Evolutionary conservation across 2,888 invertebrate genomes (phyloP).

Genomic region (Bombylius major): DNA sequence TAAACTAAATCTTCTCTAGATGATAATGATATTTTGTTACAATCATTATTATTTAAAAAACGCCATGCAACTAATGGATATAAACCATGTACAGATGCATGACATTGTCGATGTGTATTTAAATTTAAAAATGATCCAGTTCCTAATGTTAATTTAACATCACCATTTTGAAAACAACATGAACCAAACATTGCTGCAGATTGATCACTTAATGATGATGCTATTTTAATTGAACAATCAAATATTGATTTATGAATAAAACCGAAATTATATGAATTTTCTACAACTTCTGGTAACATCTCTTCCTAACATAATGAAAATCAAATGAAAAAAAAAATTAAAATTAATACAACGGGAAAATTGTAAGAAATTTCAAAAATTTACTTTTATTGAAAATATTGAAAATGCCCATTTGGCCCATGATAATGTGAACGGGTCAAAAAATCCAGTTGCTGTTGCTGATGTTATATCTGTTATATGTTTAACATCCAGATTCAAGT

Average conservation of each 20-base stretch:
- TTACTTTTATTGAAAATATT: slow-evolving; percentile 11
- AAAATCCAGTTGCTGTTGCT: slow-evolving; percentile 84
- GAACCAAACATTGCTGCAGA: slow-evolving; percentile 82
- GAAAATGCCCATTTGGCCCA: slow-evolving; percentile 48
- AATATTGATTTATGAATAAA: slow-evolving; percentile 51
- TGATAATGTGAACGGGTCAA: slow-evolving; percentile 77
- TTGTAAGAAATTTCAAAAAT: neutral
- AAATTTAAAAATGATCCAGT: slow-evolving; percentile 84
- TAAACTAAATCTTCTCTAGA: slow-evolving; percentile 46
- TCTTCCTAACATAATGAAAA: slow-evolving; percentile 38
- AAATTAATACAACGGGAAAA: neutral
- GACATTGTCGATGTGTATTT: slow-evolving; percentile 62
- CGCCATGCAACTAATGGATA: slow-evolving; percentile 89
- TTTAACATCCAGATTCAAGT: slow-evolving; percentile 20
- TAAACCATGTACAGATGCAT: slow-evolving; percentile 70
- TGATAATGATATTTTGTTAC: neutral
- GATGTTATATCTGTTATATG: slow-evolving; percentile 84
- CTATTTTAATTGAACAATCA: slow-evolving; percentile 65
- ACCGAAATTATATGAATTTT: slow-evolving; percentile 66
- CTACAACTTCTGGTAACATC: slow-evolving; percentile 69
- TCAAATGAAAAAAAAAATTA: neutral
- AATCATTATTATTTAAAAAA: slow-evolving; percentile 24
- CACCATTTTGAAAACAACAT: slow-evolving; percentile 62
- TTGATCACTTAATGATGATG: slow-evolving; percentile 46
- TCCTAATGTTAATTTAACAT: slow-evolving; percentile 79